Base-by-base conservation (phyloP, 2,888 invertebrate genomes). In the Hecatera dysodea region DNA sequence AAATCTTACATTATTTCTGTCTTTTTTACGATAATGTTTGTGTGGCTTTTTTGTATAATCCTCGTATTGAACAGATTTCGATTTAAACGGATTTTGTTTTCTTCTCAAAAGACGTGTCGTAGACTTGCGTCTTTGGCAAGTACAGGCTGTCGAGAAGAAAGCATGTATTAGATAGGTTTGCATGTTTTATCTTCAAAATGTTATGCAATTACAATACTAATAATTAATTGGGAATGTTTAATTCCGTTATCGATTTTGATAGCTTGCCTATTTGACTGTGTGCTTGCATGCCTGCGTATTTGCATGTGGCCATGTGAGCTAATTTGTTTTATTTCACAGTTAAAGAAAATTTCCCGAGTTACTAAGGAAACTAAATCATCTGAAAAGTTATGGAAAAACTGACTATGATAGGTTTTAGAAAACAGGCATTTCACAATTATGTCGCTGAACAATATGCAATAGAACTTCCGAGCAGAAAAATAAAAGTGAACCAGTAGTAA, bases 1-100 rank as follows among this genome's bases (percentile, higher is more conserved):
- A 72, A 80, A 80, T 55, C 53, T 62, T 44, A 80, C 67, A 55
- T 57, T 80, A 39, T 55, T 60, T 33, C 50, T 74, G 27, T 72
- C 46, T 15, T 36, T 59, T 64, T 53, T 66, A 24, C 29, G n/a
- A 55, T 22, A 19, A n/a, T 62, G 46, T 59, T 79, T 64, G 15
- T 50, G 36, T 39, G 59, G 36, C 17, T 12, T 12, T 50, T 24
- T 50, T 33, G 42, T 19, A 42, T 65, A 50, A 12, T 70, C 64
- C 39, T 75, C 60, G 24, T 48, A 48, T 56, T 69, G 46, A 39
- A 82, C n/a, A 8, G 33, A 50, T 44, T 61, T 59, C 9, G 53
- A 4, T 72, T 60, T 60, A 1, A 27, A 22, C 15, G 39, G 15
- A 24, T 0, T 2, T 33, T 42, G 39, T 39, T 44, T 44, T 39